Conservation (phyloP, 2,113 vertebrate species). For the Notothenia rossii region DNA sequence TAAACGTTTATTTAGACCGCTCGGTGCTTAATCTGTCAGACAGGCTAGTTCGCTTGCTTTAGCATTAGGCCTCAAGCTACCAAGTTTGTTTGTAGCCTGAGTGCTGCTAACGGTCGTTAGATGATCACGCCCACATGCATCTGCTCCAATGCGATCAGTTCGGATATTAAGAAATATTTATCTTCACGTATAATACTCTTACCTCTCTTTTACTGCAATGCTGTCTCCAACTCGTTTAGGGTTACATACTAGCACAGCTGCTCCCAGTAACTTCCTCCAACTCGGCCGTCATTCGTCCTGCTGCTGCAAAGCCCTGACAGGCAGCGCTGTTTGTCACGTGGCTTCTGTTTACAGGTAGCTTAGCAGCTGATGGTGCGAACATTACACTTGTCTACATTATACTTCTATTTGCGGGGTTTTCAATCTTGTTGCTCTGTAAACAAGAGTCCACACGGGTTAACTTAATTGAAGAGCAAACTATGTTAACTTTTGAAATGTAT, state of each 20-base stretch:
- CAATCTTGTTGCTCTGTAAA: background rate
- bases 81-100: conserved; percentile 72
- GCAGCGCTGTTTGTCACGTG: conserved; percentile 67
- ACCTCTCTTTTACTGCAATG: conserved; percentile 43
- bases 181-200: background rate
- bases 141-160: background rate
- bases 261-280: conserved; percentile 75
- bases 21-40: conserved; percentile 32
- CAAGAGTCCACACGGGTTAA: no score
- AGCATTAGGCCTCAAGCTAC: conserved; percentile 63
- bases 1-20: background rate
- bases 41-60: conserved; percentile 50
- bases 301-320: conserved; percentile 72
- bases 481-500: background rate
- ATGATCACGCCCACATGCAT: conserved; percentile 37
- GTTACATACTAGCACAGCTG: conserved; percentile 75
- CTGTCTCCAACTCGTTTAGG: conserved; percentile 42
- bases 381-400: no score
- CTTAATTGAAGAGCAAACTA: background rate
- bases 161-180: background rate
- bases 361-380: conserved; percentile 32
- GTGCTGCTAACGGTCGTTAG: conserved; percentile 31
- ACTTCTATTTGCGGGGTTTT: background rate
- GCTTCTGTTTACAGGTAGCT: conserved; percentile 75
- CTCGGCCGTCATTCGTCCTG: conserved; percentile 73